phyloP scores from a whole-genome alignment of 2,888 invertebrate genomes.

The Cheilosia pagana region DNA sequence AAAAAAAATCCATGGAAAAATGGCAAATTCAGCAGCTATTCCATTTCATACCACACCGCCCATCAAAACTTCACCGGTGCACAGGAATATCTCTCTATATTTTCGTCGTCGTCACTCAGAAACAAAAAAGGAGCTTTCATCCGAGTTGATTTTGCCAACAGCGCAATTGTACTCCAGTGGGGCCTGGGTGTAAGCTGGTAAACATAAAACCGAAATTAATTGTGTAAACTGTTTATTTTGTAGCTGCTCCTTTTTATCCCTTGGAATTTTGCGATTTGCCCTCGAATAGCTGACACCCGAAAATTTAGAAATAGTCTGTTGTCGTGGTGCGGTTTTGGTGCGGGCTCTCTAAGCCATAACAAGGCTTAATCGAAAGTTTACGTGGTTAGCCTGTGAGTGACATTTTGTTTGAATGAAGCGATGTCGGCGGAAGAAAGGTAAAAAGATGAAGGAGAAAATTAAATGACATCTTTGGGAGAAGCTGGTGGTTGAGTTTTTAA shows the following conservation, averaged over 20 bases:
- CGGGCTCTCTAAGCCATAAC: background rate
- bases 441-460: too few relatives aligned
- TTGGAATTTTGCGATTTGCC: constrained; percentile 19
- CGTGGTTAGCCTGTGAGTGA: too few relatives aligned
- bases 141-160: constrained; percentile 11
- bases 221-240: constrained; percentile 58
- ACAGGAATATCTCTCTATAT: background rate
- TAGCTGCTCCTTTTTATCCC: constrained; percentile 30
- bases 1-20: background rate
- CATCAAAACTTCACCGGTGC: constrained; percentile 8
- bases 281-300: constrained; percentile 33
- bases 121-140: constrained; percentile 13
- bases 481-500: too few relatives aligned
- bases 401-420: too few relatives aligned
- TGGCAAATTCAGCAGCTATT: constrained; percentile 21
- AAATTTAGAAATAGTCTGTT: constrained; percentile 18
- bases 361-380: too few relatives aligned
- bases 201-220: constrained; percentile 58
- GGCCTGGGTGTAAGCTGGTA: constrained; percentile 3
- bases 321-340: background rate
- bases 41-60: background rate
- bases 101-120: constrained; percentile 35
- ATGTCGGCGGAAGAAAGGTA: too few relatives aligned
- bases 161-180: background rate
- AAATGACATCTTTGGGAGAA: too few relatives aligned